Percentiles rank a stretch among this genome's conserved stretches.
These are phyloP conservation scores for Phyto melanocephala DNA, from an alignment of 2,888 invertebrate species.

Conservation along the genomic window DNA sequence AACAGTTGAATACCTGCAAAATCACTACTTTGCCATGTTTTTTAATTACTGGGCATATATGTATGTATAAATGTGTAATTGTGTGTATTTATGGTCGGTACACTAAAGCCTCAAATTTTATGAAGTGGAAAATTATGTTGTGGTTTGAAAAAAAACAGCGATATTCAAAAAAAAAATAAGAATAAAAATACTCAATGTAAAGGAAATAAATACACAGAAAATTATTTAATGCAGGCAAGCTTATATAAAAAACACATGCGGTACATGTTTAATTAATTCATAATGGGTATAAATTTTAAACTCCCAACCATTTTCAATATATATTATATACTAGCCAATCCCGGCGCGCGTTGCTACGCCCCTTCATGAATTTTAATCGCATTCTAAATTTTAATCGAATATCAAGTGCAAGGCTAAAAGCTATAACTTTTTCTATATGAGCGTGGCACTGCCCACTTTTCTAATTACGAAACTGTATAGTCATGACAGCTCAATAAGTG, in stretches of 20 bases:
- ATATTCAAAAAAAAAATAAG: background rate
- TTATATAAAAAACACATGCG: slow-evolving; percentile 43
- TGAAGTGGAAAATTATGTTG: slow-evolving; percentile 62
- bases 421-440: too few relatives aligned
- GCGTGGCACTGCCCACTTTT: too few relatives aligned
- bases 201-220: background rate
- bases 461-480: too few relatives aligned
- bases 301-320: background rate
- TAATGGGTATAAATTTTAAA: slow-evolving; percentile 38
- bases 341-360: too few relatives aligned
- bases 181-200: background rate
- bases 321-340: too few relatives aligned
- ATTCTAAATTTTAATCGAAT: too few relatives aligned
- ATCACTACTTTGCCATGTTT: too few relatives aligned
- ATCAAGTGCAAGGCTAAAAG: too few relatives aligned
- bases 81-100: slow-evolving; percentile 16
- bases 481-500: too few relatives aligned
- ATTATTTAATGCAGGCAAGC: slow-evolving; percentile 19
- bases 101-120: slow-evolving; percentile 41
- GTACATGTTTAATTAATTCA: slow-evolving; percentile 51
- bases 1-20: too few relatives aligned
- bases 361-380: too few relatives aligned
- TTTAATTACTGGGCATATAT: background rate
- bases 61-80: background rate
- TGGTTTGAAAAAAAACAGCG: slow-evolving; percentile 36